These are phyloP conservation scores for Ernsta delagoae DNA, from an alignment of 2,888 invertebrate genomes.

Conservation along the genomic window DNA sequence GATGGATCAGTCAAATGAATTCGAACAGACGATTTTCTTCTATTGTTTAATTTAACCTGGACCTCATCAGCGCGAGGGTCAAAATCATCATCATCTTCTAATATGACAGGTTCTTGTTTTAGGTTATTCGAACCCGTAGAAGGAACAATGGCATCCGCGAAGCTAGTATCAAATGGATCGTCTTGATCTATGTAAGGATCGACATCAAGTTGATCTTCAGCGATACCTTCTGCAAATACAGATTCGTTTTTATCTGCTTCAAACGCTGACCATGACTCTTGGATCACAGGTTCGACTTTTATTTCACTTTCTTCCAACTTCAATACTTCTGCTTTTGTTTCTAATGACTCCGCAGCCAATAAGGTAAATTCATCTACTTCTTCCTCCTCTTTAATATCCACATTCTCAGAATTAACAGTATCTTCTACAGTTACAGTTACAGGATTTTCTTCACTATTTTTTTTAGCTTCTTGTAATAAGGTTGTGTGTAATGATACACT, in stretches of 20 bases:
- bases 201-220: slow-evolving; percentile 77
- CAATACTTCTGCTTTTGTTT: slow-evolving; percentile 80
- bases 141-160: slow-evolving; percentile 91
- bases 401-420: slow-evolving; percentile 42
- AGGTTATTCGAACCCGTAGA: slow-evolving; percentile 64
- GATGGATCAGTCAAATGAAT: slow-evolving; percentile 88
- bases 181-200: slow-evolving; percentile 84
- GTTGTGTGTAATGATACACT: slow-evolving; percentile 87
- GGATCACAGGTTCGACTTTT: slow-evolving; percentile 70
- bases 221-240: slow-evolving; percentile 75
- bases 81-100: slow-evolving; percentile 84
- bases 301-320: slow-evolving; percentile 74
- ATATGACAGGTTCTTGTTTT: slow-evolving; percentile 67
- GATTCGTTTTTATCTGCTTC: slow-evolving; percentile 80
- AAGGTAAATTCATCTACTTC: slow-evolving; percentile 91
- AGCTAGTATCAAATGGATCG: slow-evolving; percentile 95
- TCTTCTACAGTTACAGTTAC: background rate
- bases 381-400: slow-evolving; percentile 49
- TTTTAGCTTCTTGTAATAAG: slow-evolving; percentile 74
- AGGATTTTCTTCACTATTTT: slow-evolving; percentile 48
- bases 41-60: slow-evolving; percentile 65
- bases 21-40: slow-evolving; percentile 80
- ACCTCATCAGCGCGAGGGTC: slow-evolving; percentile 88
- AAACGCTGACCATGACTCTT: slow-evolving; percentile 88
- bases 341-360: slow-evolving; percentile 90